Conservation (phyloP, 2,888 invertebrate genomes). For the Anthophora plumipes region DNA sequence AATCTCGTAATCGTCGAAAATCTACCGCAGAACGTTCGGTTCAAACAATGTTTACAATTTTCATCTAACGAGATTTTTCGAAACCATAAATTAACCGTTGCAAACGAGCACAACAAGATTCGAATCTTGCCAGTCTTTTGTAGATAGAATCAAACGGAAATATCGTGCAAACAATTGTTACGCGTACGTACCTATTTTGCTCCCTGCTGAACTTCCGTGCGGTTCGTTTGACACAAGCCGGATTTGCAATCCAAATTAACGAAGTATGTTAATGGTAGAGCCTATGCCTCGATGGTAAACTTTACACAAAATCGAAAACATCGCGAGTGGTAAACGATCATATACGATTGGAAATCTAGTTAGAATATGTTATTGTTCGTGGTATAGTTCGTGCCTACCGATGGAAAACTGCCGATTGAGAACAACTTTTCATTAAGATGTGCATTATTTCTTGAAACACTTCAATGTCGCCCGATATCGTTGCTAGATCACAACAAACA, state of each 20-base stretch:
- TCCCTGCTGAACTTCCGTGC: conserved; percentile 46
- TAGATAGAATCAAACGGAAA: conserved; percentile 53
- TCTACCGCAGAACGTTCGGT: too few relatives aligned
- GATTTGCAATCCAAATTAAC: conserved; percentile 74
- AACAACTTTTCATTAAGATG: not conserved
- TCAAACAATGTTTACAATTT: not conserved
- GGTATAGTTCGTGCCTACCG: not conserved
- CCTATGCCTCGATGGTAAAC: not conserved
- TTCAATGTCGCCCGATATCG: not conserved
- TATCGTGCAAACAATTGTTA: conserved; percentile 46
- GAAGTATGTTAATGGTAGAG: conserved; percentile 61
- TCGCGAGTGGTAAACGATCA: not conserved
- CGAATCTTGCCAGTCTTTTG: conserved; percentile 39
- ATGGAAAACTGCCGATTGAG: not conserved
- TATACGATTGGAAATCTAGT: too few relatives aligned
- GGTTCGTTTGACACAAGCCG: conserved; percentile 27
- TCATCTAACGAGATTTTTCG: not conserved
- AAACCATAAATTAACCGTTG: not conserved
- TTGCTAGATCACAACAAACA: not conserved
- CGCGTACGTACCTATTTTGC: conserved; percentile 28
- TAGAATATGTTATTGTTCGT: not conserved
- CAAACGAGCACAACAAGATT: conserved; percentile 24
- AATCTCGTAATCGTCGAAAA: not conserved
- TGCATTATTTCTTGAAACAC: not conserved
- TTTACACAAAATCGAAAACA: conserved; percentile 17